Base-by-base conservation (phyloP, 2,888 invertebrate genomes). In the Acrobasis consociella region DNA sequence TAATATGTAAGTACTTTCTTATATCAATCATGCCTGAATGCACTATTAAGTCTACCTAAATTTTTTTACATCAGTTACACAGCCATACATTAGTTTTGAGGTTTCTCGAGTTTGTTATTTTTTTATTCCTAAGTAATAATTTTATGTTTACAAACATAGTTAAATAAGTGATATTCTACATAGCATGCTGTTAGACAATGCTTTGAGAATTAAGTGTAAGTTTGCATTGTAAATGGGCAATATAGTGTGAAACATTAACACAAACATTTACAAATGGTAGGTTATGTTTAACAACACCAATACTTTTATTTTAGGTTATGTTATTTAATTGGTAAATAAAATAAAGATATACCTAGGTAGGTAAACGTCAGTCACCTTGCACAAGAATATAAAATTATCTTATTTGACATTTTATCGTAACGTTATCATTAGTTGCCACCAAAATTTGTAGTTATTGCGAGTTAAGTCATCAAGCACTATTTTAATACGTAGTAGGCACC, bases 391-490 rank as follows among this genome's bases (percentile, higher is more conserved):
- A 39, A 55, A 55, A 10, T 37, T 16, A 31, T 49, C 10, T 16
- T 9, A 53, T 16, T 42, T 60, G 62, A 49, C 49, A 55, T 31
- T 49, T 49, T 52, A 46, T 38, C 16, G 31, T 55, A 49, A 37
- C n/a, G 37, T 37, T 55, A 49, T 60, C 51, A 61, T 63, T 62
- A 64, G 52, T 63, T 66, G 59, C 62, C 63, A 67, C 42, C n/a
- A 59, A 60, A 62, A 51, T 62, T 64, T 58, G 60, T 61, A 52
- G 58, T 13, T 66, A 69, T 55, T 69, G 69, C 66, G 67, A 66
- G 65, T 64, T 66, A 61, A 61, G 37, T 61, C 60, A 62, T 49
- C 62, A 58, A 63, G 60, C 63, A 65, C 64, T 65, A 58, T 62
- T 49, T 55, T n/a, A 15, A 55, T 59, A 49, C 17, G 11, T 46